Evolutionary conservation across 2,797 vertebrate species (phyloP), one percentile per base, ranked within the genome.

Genomic region (Parotocinclus haroldoi): DNA sequence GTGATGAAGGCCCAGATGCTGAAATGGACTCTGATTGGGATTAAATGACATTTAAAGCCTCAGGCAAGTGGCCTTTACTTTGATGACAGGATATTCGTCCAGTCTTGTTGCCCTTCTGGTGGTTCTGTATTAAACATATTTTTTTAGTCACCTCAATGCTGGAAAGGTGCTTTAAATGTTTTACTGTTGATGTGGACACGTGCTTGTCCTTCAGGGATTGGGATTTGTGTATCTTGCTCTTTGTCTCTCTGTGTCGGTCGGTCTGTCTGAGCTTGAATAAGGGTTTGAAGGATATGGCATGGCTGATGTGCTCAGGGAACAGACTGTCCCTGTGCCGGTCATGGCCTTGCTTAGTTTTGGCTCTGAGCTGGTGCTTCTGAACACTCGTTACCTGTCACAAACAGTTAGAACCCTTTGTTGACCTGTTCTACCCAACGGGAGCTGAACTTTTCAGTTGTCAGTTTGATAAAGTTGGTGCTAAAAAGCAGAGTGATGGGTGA

Each of bases 381-480:
- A 84, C 86, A 87, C 90, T 91, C 86, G 84, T 87, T 92, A 88
- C 86, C 91, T 94, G 89, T 95, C 92, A 94, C 77, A 91, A 92
- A 83, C 84, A 80, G 92, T 95, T 94, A 94, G 84, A 88, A 85
- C 84, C 81, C 37, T 76, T 83, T 84, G 84, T 76, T 80, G 80
- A 88, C 89, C 86, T 91, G 88, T 90, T 85, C 85, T 81, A 83
- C 91, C 90, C 84, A 87, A 89, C 71, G 73, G 78, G 79, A 86
- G 80, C 82, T 92, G 89, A 91, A 91, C 91, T 90, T 92, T 91
- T 90, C 88, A 89, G 78, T 91, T 94, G 92, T 93, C 92, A 93
- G 90, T 91, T 89, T 89, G 86, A 82, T 95, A 95, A 95, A 91
- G 91, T 94, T 94, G 92, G 87, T 76, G 65, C 83, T 86, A 80